Conservation (phyloP, 2,888 invertebrate species). For the Brachycybe producta region DNA sequence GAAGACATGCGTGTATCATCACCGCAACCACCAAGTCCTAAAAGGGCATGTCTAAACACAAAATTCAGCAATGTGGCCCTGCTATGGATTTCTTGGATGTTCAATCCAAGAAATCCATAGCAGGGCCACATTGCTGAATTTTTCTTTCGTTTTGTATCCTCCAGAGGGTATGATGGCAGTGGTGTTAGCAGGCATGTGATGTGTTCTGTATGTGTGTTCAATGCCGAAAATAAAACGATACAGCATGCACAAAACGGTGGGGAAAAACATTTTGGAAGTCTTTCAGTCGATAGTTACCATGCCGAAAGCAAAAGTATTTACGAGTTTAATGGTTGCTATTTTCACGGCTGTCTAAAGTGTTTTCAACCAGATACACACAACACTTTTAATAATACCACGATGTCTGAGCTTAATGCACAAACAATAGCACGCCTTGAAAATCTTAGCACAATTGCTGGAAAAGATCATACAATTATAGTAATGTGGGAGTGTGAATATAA, state of each 20-base stretch:
- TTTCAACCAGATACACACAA: background rate
- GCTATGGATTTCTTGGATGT: too few relatives aligned
- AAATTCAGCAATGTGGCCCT: too few relatives aligned
- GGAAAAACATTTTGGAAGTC: background rate
- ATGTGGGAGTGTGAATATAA: conserved; percentile 25
- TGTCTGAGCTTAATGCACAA: conserved; percentile 16
- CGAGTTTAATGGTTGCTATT: conserved; percentile 23
- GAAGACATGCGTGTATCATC: too few relatives aligned
- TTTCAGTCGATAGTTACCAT: background rate
- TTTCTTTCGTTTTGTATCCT: too few relatives aligned
- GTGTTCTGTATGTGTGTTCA: too few relatives aligned
- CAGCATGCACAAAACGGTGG: background rate
- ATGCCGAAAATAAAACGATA: background rate
- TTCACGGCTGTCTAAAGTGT: conserved; percentile 23
- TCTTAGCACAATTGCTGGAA: too few relatives aligned
- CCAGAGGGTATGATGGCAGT: too few relatives aligned
- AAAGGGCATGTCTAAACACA: too few relatives aligned
- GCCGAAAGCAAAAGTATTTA: conserved; percentile 15
- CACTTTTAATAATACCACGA: background rate
- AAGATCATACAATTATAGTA: conserved; percentile 20
- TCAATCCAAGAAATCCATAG: too few relatives aligned
- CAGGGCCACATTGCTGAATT: too few relatives aligned
- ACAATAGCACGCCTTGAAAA: conserved; percentile 18
- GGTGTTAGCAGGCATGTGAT: too few relatives aligned
- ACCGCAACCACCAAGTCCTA: too few relatives aligned